Evolutionary conservation across 2,888 invertebrate genomes (phyloP).

Genomic region (Ctenicera cuprea): DNA sequence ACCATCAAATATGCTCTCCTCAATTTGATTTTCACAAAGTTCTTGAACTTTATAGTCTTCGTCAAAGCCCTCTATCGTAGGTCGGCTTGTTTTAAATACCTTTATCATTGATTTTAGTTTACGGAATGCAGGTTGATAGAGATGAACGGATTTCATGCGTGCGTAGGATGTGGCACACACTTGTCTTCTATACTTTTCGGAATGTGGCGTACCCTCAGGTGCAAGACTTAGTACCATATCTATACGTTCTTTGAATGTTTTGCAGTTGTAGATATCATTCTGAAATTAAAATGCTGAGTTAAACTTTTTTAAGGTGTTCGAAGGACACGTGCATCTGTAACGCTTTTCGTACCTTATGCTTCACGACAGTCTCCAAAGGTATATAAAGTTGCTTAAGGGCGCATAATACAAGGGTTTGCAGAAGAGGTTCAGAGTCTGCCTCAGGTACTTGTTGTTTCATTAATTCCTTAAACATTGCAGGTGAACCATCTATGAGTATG

Average conservation of each 20-base stretch:
- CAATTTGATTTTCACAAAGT: constrained; percentile 76
- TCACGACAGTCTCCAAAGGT: constrained; percentile 42
- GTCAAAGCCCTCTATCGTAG: constrained; percentile 73
- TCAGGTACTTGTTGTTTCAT: constrained; percentile 70
- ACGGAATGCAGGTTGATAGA: constrained; percentile 70
- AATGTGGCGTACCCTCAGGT: constrained; percentile 67
- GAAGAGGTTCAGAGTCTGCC: constrained; percentile 69
- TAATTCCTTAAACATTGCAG: constrained; percentile 77
- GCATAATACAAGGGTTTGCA: constrained; percentile 75
- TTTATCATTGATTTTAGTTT: constrained; percentile 76
- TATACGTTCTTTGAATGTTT: constrained; percentile 77
- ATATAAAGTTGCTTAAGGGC: constrained; percentile 71
- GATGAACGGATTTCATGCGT: constrained; percentile 75
- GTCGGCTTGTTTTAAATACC: constrained; percentile 79
- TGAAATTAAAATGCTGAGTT: constrained; percentile 52
- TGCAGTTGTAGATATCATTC: constrained; percentile 73
- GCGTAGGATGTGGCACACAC: constrained; percentile 73
- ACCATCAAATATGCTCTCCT: constrained; percentile 81
- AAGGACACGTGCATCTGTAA: too few relatives aligned
- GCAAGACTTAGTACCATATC: constrained; percentile 70
- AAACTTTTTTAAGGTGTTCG: too few relatives aligned
- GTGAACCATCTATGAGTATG: constrained; percentile 87
- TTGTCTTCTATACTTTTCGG: constrained; percentile 70
- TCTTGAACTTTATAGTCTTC: constrained; percentile 81
- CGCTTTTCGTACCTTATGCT: constrained; percentile 38